Conservation (phyloP, 2,113 vertebrate species). For the Dromiciops gliroides region DNA sequence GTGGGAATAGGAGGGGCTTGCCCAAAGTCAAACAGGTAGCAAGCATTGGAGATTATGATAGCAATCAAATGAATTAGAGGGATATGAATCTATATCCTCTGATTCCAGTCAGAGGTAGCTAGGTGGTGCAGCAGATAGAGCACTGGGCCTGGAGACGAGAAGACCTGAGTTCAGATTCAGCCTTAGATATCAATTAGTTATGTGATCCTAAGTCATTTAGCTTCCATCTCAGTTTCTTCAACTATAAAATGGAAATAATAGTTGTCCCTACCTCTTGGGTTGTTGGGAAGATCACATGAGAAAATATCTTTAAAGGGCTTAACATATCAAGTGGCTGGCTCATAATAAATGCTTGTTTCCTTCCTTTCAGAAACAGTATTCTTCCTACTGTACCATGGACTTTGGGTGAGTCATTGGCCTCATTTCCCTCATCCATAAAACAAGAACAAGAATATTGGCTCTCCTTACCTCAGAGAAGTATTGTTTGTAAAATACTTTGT, state of each 20-base stretch:
- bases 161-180: background rate
- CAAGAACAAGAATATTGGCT: background rate
- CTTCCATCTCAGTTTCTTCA: background rate
- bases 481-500: background rate
- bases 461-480: background rate
- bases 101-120: too few relatives aligned
- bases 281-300: background rate
- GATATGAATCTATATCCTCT: too few relatives aligned
- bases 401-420: background rate
- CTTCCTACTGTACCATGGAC: background rate
- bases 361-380: background rate
- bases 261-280: background rate
- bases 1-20: too few relatives aligned
- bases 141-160: background rate
- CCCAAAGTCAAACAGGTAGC: too few relatives aligned
- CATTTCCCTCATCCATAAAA: background rate
- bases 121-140: too few relatives aligned
- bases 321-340: background rate
- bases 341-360: background rate
- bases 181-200: background rate
- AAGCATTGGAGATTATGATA: too few relatives aligned
- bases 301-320: background rate
- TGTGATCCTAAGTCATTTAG: background rate
- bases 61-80: too few relatives aligned
- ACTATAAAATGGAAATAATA: background rate